These are phyloP conservation scores for Drosophila sechellia DNA, from an alignment of 1,140 invertebrate genomes.

Conservation along the genomic window DNA sequence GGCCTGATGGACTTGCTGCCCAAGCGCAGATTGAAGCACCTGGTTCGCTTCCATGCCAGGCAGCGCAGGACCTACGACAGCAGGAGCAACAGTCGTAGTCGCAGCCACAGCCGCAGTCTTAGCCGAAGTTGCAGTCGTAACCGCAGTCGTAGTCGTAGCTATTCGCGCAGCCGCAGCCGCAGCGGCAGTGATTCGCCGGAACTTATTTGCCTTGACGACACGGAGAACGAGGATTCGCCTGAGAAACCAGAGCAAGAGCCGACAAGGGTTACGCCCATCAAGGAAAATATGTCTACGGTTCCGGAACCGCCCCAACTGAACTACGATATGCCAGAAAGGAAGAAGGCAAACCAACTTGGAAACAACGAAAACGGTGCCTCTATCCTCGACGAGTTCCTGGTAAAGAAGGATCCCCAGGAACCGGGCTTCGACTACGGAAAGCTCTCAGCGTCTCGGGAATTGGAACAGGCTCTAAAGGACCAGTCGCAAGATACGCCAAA, in stretches of 20 bases:
- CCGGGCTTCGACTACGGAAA: conserved; percentile 14
- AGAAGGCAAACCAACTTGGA: background rate
- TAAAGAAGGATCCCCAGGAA: conserved; percentile 31
- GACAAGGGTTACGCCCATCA: conserved; percentile 7
- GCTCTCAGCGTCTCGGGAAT: conserved; percentile 9
- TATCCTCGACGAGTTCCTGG: conserved; percentile 57
- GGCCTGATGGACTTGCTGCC: background rate
- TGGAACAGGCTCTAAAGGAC: conserved; percentile 2
- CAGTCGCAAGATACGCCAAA: background rate
- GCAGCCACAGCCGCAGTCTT: conserved; percentile 5
- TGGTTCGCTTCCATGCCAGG: background rate
- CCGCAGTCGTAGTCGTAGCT: conserved; percentile 10
- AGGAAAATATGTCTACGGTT: background rate
- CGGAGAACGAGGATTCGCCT: conserved; percentile 69
- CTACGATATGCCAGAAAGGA: background rate
- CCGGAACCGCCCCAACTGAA: conserved; percentile 15
- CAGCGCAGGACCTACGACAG: background rate
- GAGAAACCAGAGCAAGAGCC: conserved; percentile 37
- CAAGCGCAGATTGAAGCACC: conserved; percentile 1
- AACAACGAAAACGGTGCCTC: conserved; percentile 49
- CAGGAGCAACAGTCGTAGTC: conserved; percentile 12
- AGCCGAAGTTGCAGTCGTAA: background rate
- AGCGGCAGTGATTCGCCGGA: conserved; percentile 49
- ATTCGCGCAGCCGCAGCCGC: conserved; percentile 35
- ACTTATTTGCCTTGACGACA: conserved; percentile 68